Evolutionary conservation across 1,140 invertebrate genomes (phyloP).

Genomic region (Zeugodacus cucurbitae): DNA sequence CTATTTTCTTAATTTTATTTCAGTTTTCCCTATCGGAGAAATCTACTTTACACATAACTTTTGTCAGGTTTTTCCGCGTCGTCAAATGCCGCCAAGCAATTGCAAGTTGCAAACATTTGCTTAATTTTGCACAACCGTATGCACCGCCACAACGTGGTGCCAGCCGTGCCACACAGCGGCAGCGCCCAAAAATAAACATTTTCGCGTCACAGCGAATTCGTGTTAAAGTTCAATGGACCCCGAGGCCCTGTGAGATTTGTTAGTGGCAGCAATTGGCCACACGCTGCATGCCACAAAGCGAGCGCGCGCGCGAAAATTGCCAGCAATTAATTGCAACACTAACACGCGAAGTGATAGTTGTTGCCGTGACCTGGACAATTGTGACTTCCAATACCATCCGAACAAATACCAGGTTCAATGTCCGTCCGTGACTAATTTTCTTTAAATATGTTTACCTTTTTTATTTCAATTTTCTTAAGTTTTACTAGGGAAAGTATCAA

Average conservation of each 20-base stretch:
- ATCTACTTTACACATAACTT: not conserved
- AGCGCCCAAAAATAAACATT: slow-evolving; percentile 36
- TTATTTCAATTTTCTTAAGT: not conserved
- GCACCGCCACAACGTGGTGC: not conserved
- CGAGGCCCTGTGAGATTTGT: not conserved
- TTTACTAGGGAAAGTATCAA: slow-evolving; percentile 24
- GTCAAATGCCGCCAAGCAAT: not conserved
- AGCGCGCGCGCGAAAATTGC: slow-evolving; percentile 24
- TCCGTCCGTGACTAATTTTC: slow-evolving; percentile 33
- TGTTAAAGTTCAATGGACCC: slow-evolving; percentile 38
- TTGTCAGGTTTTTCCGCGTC: not conserved
- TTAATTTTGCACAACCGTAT: not conserved
- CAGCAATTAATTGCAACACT: slow-evolving; percentile 31
- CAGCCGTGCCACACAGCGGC: not conserved
- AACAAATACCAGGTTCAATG: slow-evolving; percentile 11
- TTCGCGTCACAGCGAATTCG: slow-evolving; percentile 25
- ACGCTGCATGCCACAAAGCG: slow-evolving; percentile 3
- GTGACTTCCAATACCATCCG: not conserved
- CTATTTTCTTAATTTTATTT: not conserved
- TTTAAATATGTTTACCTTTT: not conserved
- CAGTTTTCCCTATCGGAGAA: not conserved
- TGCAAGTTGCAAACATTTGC: slow-evolving; percentile 23
- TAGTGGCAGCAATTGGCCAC: not conserved
- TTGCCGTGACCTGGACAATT: slow-evolving; percentile 17
- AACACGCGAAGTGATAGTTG: slow-evolving; percentile 4